These are phyloP conservation scores for Pecten maximus DNA, from an alignment of 2,888 invertebrate genomes.

Conservation along the genomic window DNA sequence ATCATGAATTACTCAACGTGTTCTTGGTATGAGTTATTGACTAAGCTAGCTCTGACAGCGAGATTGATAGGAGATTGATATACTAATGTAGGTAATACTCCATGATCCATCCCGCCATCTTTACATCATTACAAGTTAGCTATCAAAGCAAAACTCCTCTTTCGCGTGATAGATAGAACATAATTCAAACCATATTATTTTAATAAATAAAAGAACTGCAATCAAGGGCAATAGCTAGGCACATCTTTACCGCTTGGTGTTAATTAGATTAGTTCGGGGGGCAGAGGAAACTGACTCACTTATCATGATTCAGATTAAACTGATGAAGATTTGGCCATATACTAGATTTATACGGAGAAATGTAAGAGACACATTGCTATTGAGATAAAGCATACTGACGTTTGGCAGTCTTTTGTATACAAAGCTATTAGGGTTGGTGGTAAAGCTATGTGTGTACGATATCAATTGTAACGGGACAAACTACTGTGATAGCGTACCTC, in stretches of 20 bases:
- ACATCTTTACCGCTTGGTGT: background rate
- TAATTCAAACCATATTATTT: constrained; percentile 24
- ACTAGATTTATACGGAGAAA: background rate
- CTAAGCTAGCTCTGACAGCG: background rate
- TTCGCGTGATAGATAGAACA: background rate
- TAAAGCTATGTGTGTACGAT: background rate
- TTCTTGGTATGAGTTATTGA: background rate
- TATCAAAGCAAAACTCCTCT: background rate
- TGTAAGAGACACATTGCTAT: background rate
- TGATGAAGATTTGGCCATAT: background rate
- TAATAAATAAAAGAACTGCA: background rate
- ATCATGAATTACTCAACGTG: background rate
- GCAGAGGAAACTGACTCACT: background rate
- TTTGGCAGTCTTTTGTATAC: background rate
- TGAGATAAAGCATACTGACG: background rate
- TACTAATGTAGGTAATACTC: background rate
- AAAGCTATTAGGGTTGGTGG: background rate
- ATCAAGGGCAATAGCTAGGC: constrained; percentile 9
- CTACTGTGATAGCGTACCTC: background rate
- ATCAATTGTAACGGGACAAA: background rate
- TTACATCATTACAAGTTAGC: background rate
- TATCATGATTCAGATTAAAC: constrained; percentile 1
- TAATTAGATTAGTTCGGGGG: background rate
- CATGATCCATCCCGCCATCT: background rate
- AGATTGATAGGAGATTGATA: constrained; percentile 2